These are phyloP conservation scores for Ceratosolen fusciceps DNA, from an alignment of 1,140 invertebrate genomes.

Conservation along the genomic window DNA sequence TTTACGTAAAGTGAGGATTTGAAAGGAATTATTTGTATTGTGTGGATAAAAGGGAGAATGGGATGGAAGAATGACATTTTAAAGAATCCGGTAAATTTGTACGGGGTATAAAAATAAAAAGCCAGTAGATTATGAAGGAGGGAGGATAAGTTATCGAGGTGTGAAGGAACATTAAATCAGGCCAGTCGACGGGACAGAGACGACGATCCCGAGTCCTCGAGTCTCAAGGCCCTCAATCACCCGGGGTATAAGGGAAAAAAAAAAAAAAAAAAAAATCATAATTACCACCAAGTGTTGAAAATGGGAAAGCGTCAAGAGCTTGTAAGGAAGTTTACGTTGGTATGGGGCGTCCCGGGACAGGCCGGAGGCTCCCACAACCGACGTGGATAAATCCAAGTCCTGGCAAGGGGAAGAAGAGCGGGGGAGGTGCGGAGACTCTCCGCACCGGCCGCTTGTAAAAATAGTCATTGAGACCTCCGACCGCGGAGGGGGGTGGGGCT, in stretches of 20 bases:
- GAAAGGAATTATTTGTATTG: neutral
- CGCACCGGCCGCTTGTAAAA: slow-evolving; percentile 55
- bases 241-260: no score
- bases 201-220: no score
- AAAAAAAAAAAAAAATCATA: slow-evolving; percentile 12
- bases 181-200: neutral
- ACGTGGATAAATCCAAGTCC: no score
- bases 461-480: no score
- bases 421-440: neutral
- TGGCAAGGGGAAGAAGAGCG: no score
- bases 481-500: slow-evolving; percentile 36
- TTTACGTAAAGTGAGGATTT: neutral
- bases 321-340: neutral
- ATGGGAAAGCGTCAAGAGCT: neutral
- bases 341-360: neutral
- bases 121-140: neutral
- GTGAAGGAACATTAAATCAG: slow-evolving; percentile 11
- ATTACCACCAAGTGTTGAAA: slow-evolving; percentile 38
- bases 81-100: neutral
- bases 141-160: neutral
- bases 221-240: neutral
- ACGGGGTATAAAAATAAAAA: neutral
- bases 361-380: neutral
- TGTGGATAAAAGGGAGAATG: neutral
- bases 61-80: neutral